Conservation (phyloP, 2,113 vertebrate genomes). For the Salvelinus sp. region DNA sequence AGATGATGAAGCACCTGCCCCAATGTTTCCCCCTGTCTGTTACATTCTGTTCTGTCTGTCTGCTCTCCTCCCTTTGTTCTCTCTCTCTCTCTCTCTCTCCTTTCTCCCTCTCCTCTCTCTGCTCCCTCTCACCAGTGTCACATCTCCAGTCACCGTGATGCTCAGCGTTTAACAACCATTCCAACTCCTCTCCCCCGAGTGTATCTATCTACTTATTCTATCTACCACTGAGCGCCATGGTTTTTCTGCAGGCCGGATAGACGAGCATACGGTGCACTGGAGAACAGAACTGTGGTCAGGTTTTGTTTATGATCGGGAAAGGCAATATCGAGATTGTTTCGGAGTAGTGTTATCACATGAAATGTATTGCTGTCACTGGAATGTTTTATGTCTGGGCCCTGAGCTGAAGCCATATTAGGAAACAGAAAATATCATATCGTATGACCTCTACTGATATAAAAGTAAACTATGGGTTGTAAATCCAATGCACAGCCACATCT, state of each 20-base stretch:
- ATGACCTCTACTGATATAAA: constrained; percentile 71
- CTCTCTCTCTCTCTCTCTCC: background rate
- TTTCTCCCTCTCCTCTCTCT: constrained; percentile 25
- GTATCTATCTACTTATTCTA: constrained; percentile 47
- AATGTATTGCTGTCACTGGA: constrained; percentile 68
- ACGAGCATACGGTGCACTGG: background rate
- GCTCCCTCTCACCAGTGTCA: constrained; percentile 42
- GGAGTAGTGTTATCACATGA: constrained; percentile 73
- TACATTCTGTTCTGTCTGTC: constrained; percentile 63
- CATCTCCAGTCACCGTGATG: constrained; percentile 49
- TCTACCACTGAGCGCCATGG: constrained; percentile 43
- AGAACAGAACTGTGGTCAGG: constrained; percentile 63
- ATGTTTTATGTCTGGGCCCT: constrained; percentile 68
- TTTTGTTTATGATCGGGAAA: constrained; percentile 72
- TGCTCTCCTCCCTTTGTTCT: constrained; percentile 47
- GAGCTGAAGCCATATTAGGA: constrained; percentile 70
- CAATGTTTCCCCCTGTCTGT: constrained; percentile 61
- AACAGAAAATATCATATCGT: constrained; percentile 72
- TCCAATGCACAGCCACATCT: constrained; percentile 60
- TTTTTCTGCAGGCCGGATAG: constrained; percentile 32
- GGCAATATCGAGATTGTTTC: constrained; percentile 74
- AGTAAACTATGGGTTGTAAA: constrained; percentile 72
- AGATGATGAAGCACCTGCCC: constrained; percentile 78
- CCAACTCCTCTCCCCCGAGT: constrained; percentile 50
- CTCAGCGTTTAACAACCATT: constrained; percentile 55